A percentile compares a stretch with the other conserved stretches of the same genome.
These are phyloP conservation scores for Drosophila emarginata DNA, from an alignment of 2,888 invertebrate species.

Conservation along the genomic window DNA sequence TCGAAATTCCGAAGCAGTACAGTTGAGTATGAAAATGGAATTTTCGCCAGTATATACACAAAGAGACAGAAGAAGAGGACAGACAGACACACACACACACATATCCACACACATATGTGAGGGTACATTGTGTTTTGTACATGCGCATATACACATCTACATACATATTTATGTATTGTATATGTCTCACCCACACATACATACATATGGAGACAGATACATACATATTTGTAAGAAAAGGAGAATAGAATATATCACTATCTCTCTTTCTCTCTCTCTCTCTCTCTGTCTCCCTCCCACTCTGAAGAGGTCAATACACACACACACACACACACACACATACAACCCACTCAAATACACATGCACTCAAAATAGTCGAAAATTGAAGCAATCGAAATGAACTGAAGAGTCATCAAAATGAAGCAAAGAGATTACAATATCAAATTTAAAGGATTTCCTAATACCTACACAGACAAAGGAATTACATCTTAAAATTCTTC, in stretches of 20 bases:
- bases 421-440: background rate
- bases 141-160: constrained; percentile 32
- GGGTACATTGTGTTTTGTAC: constrained; percentile 44
- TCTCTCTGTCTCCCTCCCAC: background rate
- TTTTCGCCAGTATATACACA: constrained; percentile 56
- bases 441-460: background rate
- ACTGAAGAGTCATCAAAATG: background rate
- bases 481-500: background rate
- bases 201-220: constrained; percentile 5
- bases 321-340: constrained; percentile 22
- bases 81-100: constrained; percentile 11
- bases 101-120: background rate
- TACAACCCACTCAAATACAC: constrained; percentile 26
- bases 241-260: constrained; percentile 1
- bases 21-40: constrained; percentile 75
- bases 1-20: constrained; percentile 72
- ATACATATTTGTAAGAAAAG: constrained; percentile 1
- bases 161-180: background rate
- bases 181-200: constrained; percentile 11
- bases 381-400: constrained; percentile 9
- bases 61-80: constrained; percentile 20
- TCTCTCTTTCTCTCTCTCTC: background rate
- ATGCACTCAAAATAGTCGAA: background rate
- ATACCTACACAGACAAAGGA: background rate
- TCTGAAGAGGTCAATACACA: constrained; percentile 12